phyloP scores from a whole-genome alignment of 2,888 invertebrate genomes.

The Junonia oenone region DNA sequence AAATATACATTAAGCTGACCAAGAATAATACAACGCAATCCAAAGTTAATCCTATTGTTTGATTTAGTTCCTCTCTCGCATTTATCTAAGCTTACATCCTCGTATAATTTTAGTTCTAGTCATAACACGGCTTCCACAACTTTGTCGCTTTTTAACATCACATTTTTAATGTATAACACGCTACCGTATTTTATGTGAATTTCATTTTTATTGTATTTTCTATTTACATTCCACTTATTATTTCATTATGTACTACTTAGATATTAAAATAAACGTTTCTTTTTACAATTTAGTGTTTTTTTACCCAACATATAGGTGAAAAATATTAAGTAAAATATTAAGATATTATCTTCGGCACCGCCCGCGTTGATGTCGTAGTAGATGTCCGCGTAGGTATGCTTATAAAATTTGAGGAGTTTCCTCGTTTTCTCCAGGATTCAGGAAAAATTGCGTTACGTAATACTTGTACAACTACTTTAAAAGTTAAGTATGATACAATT shows the following conservation, averaged over 20 bases:
- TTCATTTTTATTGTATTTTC: conserved; percentile 36
- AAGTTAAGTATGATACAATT: too few species aligned
- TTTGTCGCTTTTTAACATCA: conserved; percentile 42
- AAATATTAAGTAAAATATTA: too few species aligned
- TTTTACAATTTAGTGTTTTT: conserved; percentile 35
- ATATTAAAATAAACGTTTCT: conserved; percentile 50
- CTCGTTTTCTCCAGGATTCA: too few species aligned
- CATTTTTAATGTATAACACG: conserved; percentile 41
- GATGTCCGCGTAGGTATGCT: too few species aligned
- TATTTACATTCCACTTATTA: conserved; percentile 52
- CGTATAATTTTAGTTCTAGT: conserved; percentile 56
- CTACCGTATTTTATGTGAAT: conserved; percentile 41
- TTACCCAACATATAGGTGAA: too few species aligned
- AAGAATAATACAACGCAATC: background rate
- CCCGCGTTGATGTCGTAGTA: too few species aligned
- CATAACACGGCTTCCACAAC: conserved; percentile 54
- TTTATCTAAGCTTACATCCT: conserved; percentile 32
- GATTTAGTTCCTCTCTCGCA: conserved; percentile 23
- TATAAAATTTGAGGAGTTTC: too few species aligned
- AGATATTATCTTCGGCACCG: too few species aligned
- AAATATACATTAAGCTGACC: background rate
- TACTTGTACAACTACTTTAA: too few species aligned
- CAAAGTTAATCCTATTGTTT: background rate
- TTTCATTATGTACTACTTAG: conserved; percentile 30
- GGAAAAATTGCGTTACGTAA: too few species aligned